A percentile compares a stretch with the other conserved stretches of the same genome.
phyloP scores from a whole-genome alignment of 2,113 vertebrate species.

The Bubo bubo region DNA sequence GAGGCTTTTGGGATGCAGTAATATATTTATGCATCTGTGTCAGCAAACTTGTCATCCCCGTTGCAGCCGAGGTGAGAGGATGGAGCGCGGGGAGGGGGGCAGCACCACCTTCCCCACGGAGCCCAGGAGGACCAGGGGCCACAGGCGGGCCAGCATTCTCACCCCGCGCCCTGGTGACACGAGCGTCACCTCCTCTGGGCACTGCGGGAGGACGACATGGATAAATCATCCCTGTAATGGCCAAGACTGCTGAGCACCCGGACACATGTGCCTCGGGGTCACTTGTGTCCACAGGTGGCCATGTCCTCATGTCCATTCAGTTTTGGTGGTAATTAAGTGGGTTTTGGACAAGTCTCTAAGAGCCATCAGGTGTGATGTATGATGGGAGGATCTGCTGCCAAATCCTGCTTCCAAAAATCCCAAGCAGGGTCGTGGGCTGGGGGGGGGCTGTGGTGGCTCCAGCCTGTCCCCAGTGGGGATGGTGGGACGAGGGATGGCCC shows the following conservation, averaged over 20 bases:
- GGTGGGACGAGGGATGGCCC: neutral
- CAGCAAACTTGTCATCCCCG: neutral
- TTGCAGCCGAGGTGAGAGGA: neutral
- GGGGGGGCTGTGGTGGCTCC: neutral
- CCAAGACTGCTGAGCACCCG: neutral
- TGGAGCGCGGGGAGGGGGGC: neutral
- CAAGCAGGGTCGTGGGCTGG: neutral
- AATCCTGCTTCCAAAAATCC: neutral
- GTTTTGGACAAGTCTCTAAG: neutral
- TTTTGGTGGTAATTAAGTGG: neutral
- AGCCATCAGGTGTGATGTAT: neutral
- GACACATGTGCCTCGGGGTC: accelerated
- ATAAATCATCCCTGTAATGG: neutral
- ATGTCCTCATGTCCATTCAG: accelerated
- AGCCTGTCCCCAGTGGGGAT: neutral
- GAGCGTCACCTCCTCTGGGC: neutral
- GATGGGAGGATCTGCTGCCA: neutral
- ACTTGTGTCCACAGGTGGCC: neutral
- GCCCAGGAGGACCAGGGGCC: accelerated
- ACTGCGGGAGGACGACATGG: neutral
- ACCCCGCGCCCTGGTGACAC: neutral
- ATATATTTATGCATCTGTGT: neutral
- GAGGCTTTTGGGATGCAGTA: neutral
- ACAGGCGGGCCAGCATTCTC: neutral
- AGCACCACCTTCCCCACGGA: accelerated